Evolutionary conservation across 2,113 vertebrate genomes (phyloP), one percentile per base, ranked within the genome.

Genomic region (Hyla sarda): DNA sequence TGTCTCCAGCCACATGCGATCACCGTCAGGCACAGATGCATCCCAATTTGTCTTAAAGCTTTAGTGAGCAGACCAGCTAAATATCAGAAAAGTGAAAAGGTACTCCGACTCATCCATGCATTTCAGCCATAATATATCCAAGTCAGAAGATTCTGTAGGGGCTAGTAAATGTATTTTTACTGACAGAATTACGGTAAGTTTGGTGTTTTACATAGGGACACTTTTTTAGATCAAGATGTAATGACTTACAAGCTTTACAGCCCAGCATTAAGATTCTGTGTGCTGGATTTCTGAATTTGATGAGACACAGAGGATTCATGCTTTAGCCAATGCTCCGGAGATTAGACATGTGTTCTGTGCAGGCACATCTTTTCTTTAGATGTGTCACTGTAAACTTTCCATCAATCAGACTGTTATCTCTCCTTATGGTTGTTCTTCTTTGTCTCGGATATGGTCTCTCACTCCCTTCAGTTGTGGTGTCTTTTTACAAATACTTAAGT

Each of bases 71-170:
- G 62, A 54, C 71, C 56, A 65, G 37, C 71, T 52, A 50, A 67
- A 76, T 76, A 82, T 87, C 47, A 72, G 83, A 69, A 69, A 77
- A 85, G 28, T 67, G 74, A 77, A 85, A 78, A 85, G 13, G 48
- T 62, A 28, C 10, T 41, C n/a, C 13, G 4, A 79, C 62, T 34
- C 58, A 48, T 72, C 52, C 62, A 86, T 86, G 48, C 60, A 78
- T 30, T 85, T 4, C 47, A 41, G 58, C 30, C 75, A 79, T 45
- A 76, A 45, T 79, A 41, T 19, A 47, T 58, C 23, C 60, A 71
- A 78, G 60, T 54, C 23, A 54, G 28, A 67, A 65, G n/a, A 78
- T 67, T 78, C 45, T 54, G 32, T 30, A 21, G 48, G 23, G 19
- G 75, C 50, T 32, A 56, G 10, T 23, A 9, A 69, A 69, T 52